phyloP scores from a whole-genome alignment of 2,888 invertebrate species.

The Eulithis testata region DNA sequence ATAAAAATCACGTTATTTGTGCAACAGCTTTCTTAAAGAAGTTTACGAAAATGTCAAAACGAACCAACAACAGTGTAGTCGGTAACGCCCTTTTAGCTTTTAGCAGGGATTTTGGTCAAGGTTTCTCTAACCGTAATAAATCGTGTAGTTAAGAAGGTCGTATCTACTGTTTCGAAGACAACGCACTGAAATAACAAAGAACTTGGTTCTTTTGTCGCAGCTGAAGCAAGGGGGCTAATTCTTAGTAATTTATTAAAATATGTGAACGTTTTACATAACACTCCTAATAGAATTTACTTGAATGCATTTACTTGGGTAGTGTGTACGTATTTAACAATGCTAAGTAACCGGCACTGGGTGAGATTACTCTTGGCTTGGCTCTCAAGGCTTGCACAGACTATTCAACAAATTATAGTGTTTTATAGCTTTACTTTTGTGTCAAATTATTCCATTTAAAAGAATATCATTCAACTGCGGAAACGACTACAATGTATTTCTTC shows the following conservation, averaged over 20 bases:
- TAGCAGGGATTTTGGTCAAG: conserved; percentile 10
- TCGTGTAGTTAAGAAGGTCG: conserved; percentile 12
- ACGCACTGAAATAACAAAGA: conserved; percentile 14
- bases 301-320: conserved; percentile 12
- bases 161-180: conserved; percentile 8
- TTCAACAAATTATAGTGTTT: not conserved
- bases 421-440: too few relatives aligned
- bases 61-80: conserved; percentile 15
- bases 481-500: conserved; percentile 5
- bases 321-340: conserved; percentile 14
- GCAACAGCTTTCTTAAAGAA: conserved; percentile 7
- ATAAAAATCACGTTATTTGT: conserved; percentile 12
- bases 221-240: conserved; percentile 12
- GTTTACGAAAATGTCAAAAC: conserved; percentile 13
- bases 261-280: conserved; percentile 22
- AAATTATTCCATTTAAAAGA: too few relatives aligned
- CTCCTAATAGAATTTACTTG: conserved; percentile 14
- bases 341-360: not conserved
- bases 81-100: conserved; percentile 4
- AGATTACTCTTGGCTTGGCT: not conserved
- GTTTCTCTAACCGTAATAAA: conserved; percentile 16
- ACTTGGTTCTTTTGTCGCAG: conserved; percentile 13
- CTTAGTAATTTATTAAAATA: conserved; percentile 20
- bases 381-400: not conserved
- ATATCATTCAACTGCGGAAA: conserved; percentile 13